Evolutionary conservation across 30 jellyfish, hydroid and myxozoan species (phyloP).

Genomic region (Catostylus mosaicus): DNA sequence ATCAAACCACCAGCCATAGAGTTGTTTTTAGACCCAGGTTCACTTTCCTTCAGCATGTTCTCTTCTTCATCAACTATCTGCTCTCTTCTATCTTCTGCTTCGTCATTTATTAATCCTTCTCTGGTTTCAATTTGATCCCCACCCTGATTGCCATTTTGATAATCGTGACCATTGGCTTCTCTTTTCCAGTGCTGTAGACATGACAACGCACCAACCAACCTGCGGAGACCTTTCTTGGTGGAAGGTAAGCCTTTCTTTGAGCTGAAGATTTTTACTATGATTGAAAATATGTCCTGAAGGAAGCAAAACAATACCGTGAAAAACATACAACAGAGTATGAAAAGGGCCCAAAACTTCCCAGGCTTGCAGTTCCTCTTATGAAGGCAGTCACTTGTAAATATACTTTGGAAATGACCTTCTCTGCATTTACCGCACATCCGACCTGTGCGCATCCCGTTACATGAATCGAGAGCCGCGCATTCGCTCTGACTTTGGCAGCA

Average conservation of each 20-base stretch:
- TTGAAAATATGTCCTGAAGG: slow-evolving; percentile 10
- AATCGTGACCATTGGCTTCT: background rate
- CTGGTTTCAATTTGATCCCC: background rate
- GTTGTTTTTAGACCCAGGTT: background rate
- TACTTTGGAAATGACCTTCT: slow-evolving; percentile 13
- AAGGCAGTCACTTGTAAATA: slow-evolving; percentile 3
- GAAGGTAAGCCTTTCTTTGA: background rate
- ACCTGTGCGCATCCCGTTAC: slow-evolving; percentile 28
- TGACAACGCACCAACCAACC: background rate
- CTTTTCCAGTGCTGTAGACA: background rate
- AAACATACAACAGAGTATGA: background rate
- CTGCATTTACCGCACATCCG: slow-evolving; percentile 18
- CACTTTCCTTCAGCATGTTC: background rate
- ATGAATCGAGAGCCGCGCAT: slow-evolving; percentile 15
- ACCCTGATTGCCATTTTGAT: background rate
- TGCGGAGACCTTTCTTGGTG: background rate
- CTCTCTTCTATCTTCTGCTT: background rate
- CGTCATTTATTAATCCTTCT: background rate
- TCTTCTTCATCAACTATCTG: background rate
- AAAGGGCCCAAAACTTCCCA: background rate
- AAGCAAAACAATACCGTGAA: background rate
- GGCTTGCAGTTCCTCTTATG: slow-evolving; percentile 2
- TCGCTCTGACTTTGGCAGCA: slow-evolving; percentile 15
- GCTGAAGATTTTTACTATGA: background rate
- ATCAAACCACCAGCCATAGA: slow-evolving; percentile 22